Percentiles rank a stretch among this genome's conserved stretches.
Conservation (phyloP, 2,888 invertebrate species). For the Altica lythri region DNA sequence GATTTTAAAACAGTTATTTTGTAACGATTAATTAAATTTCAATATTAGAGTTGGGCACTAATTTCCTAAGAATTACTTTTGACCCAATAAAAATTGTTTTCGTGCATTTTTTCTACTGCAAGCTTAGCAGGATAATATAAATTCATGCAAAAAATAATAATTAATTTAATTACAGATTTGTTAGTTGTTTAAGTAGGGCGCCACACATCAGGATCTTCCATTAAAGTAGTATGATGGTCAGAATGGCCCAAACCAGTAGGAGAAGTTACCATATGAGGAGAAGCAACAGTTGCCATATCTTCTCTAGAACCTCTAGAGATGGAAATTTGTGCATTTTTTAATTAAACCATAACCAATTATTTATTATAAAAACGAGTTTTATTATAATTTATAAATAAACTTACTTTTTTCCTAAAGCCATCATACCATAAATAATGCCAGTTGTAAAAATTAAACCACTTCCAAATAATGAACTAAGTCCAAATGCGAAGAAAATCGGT, state of each 20-base stretch:
- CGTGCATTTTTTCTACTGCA: too few species aligned
- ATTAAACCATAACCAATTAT: background rate
- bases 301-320: conserved; percentile 86
- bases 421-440: conserved; percentile 90
- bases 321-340: too few species aligned
- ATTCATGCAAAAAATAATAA: conserved; percentile 23
- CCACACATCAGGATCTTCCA: conserved; percentile 94
- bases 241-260: conserved; percentile 59
- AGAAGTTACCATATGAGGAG: conserved; percentile 66
- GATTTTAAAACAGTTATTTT: too few species aligned
- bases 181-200: conserved; percentile 77
- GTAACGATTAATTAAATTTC: too few species aligned
- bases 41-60: too few species aligned
- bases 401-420: conserved; percentile 95
- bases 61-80: too few species aligned
- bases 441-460: conserved; percentile 87
- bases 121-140: conserved; percentile 18
- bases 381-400: conserved; percentile 56
- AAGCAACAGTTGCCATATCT: conserved; percentile 83
- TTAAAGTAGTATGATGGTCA: conserved; percentile 80
- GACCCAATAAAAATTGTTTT: too few species aligned
- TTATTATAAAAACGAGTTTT: too few species aligned
- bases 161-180: conserved; percentile 37
- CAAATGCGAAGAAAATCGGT: conserved; percentile 78
- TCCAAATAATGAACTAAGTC: conserved; percentile 79